Evolutionary conservation across 2,113 vertebrate species (phyloP).

Genomic region (Phalacrocorax aristotelis): DNA sequence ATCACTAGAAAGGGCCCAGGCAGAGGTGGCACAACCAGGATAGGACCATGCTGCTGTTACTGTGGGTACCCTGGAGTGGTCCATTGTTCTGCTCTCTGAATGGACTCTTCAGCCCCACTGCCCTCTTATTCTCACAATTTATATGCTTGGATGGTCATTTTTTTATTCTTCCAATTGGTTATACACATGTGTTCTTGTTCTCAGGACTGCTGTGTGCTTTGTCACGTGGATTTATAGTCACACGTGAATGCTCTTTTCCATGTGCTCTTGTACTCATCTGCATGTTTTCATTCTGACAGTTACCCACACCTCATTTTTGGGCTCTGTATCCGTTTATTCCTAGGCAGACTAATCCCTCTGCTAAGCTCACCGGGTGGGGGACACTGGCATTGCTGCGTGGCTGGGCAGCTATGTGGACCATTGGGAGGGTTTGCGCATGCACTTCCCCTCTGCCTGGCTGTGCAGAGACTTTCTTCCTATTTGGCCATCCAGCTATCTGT

Average conservation of each 20-base stretch:
- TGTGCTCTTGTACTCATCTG: not conserved
- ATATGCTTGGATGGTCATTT: not conserved
- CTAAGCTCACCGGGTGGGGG: rapidly evolving
- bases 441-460: not conserved
- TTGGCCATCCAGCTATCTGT: not conserved
- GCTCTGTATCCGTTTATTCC: not conserved
- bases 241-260: not conserved
- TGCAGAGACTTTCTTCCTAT: not conserved
- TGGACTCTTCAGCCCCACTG: not conserved
- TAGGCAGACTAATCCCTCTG: not conserved
- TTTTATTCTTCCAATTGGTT: not conserved
- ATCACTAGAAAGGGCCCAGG: not conserved
- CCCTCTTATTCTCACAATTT: not conserved
- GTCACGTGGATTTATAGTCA: not conserved
- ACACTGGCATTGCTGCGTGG: not conserved
- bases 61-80: rapidly evolving
- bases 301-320: not conserved
- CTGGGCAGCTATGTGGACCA: not conserved
- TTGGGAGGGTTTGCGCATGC: not conserved
- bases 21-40: not conserved
- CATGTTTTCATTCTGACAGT: not conserved
- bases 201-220: not conserved
- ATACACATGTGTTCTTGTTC: not conserved
- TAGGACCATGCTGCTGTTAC: not conserved
- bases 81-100: not conserved